Evolutionary conservation across 1,140 invertebrate species (phyloP).

Genomic region (Listronotus bonariensis): DNA sequence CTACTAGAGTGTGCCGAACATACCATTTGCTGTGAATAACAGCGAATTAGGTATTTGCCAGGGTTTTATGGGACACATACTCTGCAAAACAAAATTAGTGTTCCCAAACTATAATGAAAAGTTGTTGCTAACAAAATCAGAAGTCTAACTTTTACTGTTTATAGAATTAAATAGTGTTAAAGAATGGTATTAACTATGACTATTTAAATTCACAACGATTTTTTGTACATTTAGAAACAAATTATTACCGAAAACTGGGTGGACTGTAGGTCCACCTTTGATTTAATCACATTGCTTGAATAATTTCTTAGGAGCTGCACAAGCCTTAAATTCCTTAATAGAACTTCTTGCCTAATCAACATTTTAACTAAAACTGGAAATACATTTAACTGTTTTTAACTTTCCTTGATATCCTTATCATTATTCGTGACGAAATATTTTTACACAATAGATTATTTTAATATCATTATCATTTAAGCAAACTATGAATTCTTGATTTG

Average conservation of each 20-base stretch:
- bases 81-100: no score
- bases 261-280: conserved; percentile 56
- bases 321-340: conserved; percentile 31
- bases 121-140: no score
- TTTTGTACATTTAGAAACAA: background rate
- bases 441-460: conserved; percentile 11
- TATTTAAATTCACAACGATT: background rate
- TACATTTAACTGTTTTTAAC: background rate
- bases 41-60: no score
- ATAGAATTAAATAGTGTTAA: no score
- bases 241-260: conserved; percentile 54
- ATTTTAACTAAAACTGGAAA: conserved; percentile 24
- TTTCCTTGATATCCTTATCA: conserved; percentile 5
- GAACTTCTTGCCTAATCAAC: conserved; percentile 39
- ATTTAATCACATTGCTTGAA: conserved; percentile 54
- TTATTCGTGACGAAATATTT: conserved; percentile 14
- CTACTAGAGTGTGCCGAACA: no score
- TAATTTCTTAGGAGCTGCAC: conserved; percentile 50
- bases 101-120: no score
- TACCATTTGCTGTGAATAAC: no score
- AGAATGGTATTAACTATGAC: no score
- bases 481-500: no score
- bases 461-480: conserved; percentile 1
- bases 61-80: no score
- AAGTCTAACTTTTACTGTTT: no score